Percentiles rank a stretch among this genome's conserved stretches.
These are phyloP conservation scores for Ursus arctos DNA, from an alignment of 2,113 vertebrate species.

Conservation along the genomic window DNA sequence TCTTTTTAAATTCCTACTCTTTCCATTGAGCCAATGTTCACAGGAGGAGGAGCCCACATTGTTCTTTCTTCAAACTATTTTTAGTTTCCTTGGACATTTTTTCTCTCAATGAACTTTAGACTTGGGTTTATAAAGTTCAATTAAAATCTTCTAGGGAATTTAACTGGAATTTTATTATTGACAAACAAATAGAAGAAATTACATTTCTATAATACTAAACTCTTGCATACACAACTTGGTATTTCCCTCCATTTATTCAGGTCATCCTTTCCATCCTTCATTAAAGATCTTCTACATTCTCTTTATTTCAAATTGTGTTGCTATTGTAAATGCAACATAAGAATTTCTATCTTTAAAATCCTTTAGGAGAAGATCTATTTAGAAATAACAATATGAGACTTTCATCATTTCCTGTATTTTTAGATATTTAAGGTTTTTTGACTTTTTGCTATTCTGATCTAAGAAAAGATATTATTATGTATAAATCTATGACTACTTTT, in stretches of 20 bases:
- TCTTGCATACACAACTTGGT: background rate
- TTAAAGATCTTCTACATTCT: background rate
- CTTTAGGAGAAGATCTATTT: background rate
- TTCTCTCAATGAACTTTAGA: conserved; percentile 8
- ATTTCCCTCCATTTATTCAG: background rate
- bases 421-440: background rate
- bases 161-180: conserved; percentile 13
- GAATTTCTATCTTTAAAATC: background rate
- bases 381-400: background rate
- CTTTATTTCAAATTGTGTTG: background rate
- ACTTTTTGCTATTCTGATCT: background rate
- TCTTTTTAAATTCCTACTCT: background rate
- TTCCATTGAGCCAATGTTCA: background rate
- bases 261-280: background rate
- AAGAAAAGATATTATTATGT: background rate
- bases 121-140: background rate
- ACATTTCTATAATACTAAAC: background rate
- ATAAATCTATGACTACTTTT: background rate
- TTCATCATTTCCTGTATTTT: conserved; percentile 11
- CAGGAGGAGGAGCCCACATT: background rate
- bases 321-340: background rate
- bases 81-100: background rate
- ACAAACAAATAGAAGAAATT: background rate
- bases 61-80: background rate
- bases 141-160: conserved; percentile 27